Evolutionary conservation across 2,113 vertebrate species (phyloP).

Genomic region (Polyodon spathula): DNA sequence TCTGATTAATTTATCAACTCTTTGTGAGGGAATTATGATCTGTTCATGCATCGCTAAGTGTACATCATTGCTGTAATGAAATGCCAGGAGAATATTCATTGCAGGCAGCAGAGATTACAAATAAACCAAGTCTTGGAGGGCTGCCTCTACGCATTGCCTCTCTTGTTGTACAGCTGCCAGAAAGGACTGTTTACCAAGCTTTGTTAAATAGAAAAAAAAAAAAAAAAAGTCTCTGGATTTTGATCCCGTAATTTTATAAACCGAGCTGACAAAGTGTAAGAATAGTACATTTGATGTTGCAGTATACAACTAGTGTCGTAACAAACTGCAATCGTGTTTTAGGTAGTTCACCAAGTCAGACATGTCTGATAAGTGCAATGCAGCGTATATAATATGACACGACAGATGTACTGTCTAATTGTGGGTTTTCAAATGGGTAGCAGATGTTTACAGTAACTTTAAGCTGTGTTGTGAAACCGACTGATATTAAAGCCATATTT

Average conservation of each 20-base stretch:
- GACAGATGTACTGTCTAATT: too few relatives aligned
- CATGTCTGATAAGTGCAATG: too few relatives aligned
- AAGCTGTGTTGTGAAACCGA: too few relatives aligned
- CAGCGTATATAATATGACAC: too few relatives aligned
- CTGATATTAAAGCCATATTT: too few relatives aligned
- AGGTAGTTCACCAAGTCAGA: too few relatives aligned
- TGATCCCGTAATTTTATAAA: not conserved
- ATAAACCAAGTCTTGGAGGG: conserved; percentile 29
- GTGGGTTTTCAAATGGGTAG: too few relatives aligned
- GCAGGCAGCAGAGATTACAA: conserved; percentile 29
- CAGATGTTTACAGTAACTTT: too few relatives aligned
- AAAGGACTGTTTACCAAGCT: conserved; percentile 1
- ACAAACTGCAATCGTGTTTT: too few relatives aligned
- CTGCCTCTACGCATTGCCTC: conserved; percentile 6
- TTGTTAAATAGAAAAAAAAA: not conserved
- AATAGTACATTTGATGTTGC: too few relatives aligned
- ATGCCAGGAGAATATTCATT: conserved; percentile 22
- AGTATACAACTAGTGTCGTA: too few relatives aligned
- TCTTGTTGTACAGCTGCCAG: conserved; percentile 7
- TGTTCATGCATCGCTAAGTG: conserved; percentile 2
- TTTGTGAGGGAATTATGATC: not conserved
- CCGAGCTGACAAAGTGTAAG: too few relatives aligned
- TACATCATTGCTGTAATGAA: conserved; percentile 22
- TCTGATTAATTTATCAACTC: not conserved
- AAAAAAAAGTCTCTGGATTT: not conserved